Base-by-base conservation (phyloP, 1,140 invertebrate species). In the Eubasilissa regina region DNA sequence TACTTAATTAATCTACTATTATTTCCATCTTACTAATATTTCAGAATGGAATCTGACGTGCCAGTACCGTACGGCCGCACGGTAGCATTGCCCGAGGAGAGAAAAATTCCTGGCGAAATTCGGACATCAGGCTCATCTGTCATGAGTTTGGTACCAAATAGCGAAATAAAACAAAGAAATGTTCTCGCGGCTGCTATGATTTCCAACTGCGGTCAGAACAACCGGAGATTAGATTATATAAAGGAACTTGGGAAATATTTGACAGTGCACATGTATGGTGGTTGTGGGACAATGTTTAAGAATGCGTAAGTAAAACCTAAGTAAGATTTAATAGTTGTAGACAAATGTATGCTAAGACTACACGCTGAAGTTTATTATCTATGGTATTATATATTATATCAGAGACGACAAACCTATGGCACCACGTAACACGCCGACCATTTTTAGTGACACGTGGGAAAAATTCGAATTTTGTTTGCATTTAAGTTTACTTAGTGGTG, bases 11-110 rank as follows among this genome's bases (percentile, higher is more conserved):
- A 35, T 35, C 6, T 3, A 35, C 1, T 3, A 6, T 3, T 35
- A 35, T 35, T 35, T 35, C 1, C 25, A 35, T 35, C 6, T 12
- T 8, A 51, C 9, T 51, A 51, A 13, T 51, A 4, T 83, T 78
- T 77, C 79, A 88, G 90, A 78, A 87, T 87, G 80, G 90, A 93
- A 81, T 91, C 92, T 6, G 92, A 93, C 77, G 87, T 93, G n/a
- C 92, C 92, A 0, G 90, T 93, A 3, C 91, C 92, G 3, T 93
- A 93, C 79, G 92, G 91, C 11, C 84, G 90, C 73, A 90, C 89
- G 4, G 17, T 91, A 60, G 48, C 82, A 3, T 80, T 84, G 56
- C 15, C 13, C 21, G 4, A 74, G n/a, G 44, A 53, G n/a, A 25
- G 15, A 4, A 25, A 44, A 1, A n/a, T 48, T 0, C 25, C 21